Evolutionary conservation across 2,113 vertebrate genomes (phyloP), one percentile per base, ranked within the genome.

Genomic region (Melanerpes formicivorus): DNA sequence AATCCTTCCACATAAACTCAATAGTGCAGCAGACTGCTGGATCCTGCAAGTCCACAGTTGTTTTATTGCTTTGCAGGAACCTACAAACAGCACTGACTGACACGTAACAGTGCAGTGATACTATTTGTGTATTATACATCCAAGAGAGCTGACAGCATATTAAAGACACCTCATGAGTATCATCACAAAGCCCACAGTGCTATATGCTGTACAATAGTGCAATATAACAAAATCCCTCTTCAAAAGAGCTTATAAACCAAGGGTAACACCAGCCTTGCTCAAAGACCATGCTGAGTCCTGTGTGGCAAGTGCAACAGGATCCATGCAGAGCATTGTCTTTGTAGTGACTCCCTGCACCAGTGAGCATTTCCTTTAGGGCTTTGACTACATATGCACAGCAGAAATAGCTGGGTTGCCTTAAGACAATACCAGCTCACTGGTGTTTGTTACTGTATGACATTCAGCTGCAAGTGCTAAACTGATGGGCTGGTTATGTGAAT

Each of bases 91-190:
- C 54, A 26, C 46, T 54, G 71, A 9, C 25, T 66, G 58, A 30
- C 6, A 72, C 15, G 6, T 3, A 76, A 15, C 0, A 2, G 32
- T 34, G 69, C 0, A 1, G 54, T 22, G 34, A 21, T 10, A 3
- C 6, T 23, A 3, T 23, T 48, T 32, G 62, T 32, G 7, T 25
- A n/a, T 16, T 5, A 5, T 18, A 23, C 19, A 60, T 9, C 66
- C 50, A 77, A 14, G 16, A 40, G 34, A 55, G 59, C 54, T 30
- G 42, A 32, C 2, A 37, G 63, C n/a, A 11, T 18, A 9, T 40
- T 55, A 13, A 74, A 65, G 18, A 72, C 22, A 75, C 21, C n/a
- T 30, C 19, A 29, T 54, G n/a, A 30, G 37, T 4, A 18, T 25
- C 37, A 72, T 11, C 67, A 72, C n/a, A 58, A 75, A 65, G 17